phyloP scores from a whole-genome alignment of 1,140 invertebrate species.

The Drosophila bifasciata region DNA sequence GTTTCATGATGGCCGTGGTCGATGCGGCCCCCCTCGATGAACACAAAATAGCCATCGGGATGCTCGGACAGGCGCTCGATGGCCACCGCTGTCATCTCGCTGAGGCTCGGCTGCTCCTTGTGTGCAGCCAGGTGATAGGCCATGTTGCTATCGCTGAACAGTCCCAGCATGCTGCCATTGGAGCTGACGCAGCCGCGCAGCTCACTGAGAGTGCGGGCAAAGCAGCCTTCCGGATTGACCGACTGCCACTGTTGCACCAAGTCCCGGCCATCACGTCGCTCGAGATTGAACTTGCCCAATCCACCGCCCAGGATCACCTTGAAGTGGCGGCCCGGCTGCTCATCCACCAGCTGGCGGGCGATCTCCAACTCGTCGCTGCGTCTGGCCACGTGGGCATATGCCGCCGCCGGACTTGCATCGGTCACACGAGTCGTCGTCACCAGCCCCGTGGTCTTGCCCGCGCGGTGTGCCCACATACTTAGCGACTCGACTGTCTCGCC shows the following conservation, averaged over 20 bases:
- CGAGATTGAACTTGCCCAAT: conserved; percentile 86
- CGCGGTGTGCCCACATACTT: conserved; percentile 92
- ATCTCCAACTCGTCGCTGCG: conserved; percentile 90
- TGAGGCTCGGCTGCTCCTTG: conserved; percentile 88
- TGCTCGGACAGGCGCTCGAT: conserved; percentile 86
- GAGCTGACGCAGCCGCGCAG: conserved; percentile 70
- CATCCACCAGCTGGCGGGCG: conserved; percentile 88
- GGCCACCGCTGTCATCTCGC: conserved; percentile 90
- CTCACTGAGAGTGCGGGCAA: conserved; percentile 86
- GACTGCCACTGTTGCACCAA: conserved; percentile 85
- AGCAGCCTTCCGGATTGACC: conserved; percentile 80
- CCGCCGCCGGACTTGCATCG: conserved; percentile 72
- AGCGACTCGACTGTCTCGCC: conserved; percentile 88
- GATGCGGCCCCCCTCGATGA: conserved; percentile 89
- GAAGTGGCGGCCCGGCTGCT: conserved; percentile 85
- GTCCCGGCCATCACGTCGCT: conserved; percentile 84
- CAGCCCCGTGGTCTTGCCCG: conserved; percentile 85
- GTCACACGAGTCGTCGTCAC: conserved; percentile 79
- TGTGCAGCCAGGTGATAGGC: conserved; percentile 85
- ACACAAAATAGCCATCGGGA: conserved; percentile 87
- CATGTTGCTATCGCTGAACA: conserved; percentile 85
- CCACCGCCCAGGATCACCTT: conserved; percentile 89
- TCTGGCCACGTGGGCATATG: conserved; percentile 86
- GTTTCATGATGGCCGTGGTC: conserved; percentile 90
- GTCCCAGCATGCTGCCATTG: conserved; percentile 83